phyloP scores from a whole-genome alignment of 2,888 invertebrate genomes.

The Clostera curtula region DNA sequence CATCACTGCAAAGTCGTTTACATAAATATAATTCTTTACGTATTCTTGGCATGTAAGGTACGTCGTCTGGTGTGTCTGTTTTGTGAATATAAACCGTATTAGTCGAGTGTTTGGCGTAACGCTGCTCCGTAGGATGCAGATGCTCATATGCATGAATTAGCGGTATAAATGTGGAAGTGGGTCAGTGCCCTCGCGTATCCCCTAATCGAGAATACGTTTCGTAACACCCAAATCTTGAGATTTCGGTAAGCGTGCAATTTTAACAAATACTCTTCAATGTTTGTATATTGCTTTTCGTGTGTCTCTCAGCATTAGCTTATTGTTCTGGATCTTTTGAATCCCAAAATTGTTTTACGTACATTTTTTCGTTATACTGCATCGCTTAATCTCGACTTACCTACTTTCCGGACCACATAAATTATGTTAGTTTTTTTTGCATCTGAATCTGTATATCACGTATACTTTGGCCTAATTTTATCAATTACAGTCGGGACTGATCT shows the following conservation, averaged over 20 bases:
- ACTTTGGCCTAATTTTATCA: constrained; percentile 29
- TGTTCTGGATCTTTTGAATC: constrained; percentile 10
- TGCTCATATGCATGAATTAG: constrained; percentile 64
- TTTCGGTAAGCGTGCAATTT: constrained; percentile 48
- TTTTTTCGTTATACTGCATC: too few relatives aligned
- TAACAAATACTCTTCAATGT: constrained; percentile 33
- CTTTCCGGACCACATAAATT: too few relatives aligned
- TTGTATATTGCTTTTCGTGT: constrained; percentile 41
- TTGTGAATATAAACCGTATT: constrained; percentile 57
- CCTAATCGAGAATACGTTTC: constrained; percentile 63
- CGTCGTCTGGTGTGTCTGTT: constrained; percentile 35
- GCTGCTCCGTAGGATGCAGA: constrained; percentile 49
- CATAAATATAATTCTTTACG: constrained; percentile 61
- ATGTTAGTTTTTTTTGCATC: too few relatives aligned
- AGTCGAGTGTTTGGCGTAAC: constrained; percentile 39
- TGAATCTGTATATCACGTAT: not conserved
- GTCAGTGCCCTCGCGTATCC: constrained; percentile 66
- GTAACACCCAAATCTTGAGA: constrained; percentile 53
- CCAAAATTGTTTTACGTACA: too few relatives aligned
- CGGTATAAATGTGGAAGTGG: constrained; percentile 69
- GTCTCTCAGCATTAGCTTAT: constrained; percentile 25
- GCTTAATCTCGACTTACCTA: too few relatives aligned
- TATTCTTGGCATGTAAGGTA: constrained; percentile 50
- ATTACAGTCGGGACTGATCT: constrained; percentile 27
- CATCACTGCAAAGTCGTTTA: constrained; percentile 47